Percentiles rank a stretch among this genome's conserved stretches.
Conservation (phyloP, 2,113 vertebrate species). For the Rhea americana region DNA sequence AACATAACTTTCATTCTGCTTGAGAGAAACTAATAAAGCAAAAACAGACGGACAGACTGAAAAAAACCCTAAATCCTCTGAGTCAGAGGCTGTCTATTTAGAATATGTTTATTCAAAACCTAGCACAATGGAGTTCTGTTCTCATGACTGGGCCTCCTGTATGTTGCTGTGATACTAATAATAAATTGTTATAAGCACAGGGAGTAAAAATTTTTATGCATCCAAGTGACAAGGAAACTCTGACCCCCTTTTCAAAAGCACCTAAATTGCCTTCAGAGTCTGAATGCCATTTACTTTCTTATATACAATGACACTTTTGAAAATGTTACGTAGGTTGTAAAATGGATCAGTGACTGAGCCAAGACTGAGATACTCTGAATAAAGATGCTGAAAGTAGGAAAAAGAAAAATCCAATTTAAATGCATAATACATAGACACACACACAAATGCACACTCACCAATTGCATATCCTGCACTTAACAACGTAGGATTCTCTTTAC, state of each 20-base stretch:
- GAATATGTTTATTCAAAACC: constrained; percentile 42
- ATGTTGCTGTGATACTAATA: constrained; percentile 40
- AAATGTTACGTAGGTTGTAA: constrained; percentile 24
- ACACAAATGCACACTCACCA: accelerated
- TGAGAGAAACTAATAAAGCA: not conserved
- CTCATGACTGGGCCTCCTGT: not conserved
- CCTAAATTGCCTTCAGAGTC: constrained; percentile 11
- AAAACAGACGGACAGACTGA: not conserved
- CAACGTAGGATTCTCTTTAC: not conserved
- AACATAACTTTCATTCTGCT: not conserved
- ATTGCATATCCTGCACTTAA: not conserved
- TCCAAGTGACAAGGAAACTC: constrained; percentile 26
- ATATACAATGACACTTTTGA: not conserved
- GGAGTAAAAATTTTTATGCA: constrained; percentile 35
- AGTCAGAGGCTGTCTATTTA: constrained; percentile 48
- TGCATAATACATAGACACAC: not conserved
- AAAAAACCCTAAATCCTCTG: constrained; percentile 14
- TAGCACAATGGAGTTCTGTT: constrained; percentile 38
- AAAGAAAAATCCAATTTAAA: not conserved
- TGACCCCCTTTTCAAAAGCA: constrained; percentile 22
- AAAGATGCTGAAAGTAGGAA: not conserved
- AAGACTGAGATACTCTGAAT: not conserved
- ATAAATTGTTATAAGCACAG: constrained; percentile 35
- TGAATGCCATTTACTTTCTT: not conserved
- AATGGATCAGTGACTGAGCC: not conserved